These are phyloP conservation scores for Tragulus kanchil DNA, from an alignment of 2,113 vertebrate species.

Conservation along the genomic window DNA sequence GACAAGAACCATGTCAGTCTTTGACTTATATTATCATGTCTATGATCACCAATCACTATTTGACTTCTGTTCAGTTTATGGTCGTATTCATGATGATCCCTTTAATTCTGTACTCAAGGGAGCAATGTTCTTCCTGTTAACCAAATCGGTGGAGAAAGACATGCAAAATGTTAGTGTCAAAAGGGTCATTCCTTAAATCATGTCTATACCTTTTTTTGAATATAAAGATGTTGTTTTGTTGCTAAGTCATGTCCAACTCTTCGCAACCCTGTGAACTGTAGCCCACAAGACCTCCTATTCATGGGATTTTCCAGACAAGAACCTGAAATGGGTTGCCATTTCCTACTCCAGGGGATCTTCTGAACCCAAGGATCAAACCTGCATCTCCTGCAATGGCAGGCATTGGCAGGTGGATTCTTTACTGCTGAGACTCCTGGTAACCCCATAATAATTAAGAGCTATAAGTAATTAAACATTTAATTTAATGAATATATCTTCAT, in stretches of 20 bases:
- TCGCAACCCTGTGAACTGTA: background rate
- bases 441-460: too few relatives aligned
- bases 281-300: background rate
- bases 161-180: constrained; percentile 46
- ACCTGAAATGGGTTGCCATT: too few relatives aligned
- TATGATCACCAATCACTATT: constrained; percentile 51
- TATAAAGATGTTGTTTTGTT: background rate
- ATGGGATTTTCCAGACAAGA: background rate
- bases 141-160: background rate
- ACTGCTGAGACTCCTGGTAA: too few relatives aligned
- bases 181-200: too few relatives aligned
- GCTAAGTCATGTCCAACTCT: background rate
- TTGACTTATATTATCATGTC: constrained; percentile 46
- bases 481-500: background rate
- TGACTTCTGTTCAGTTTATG: constrained; percentile 22
- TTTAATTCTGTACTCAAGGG: constrained; percentile 61
- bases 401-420: too few relatives aligned
- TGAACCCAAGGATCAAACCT: too few relatives aligned
- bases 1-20: constrained; percentile 32
- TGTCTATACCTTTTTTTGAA: too few relatives aligned
- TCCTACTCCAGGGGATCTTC: too few relatives aligned
- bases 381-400: too few relatives aligned
- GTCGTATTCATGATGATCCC: constrained; percentile 72
- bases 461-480: background rate
- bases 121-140: background rate